These are phyloP conservation scores for Tromatobia lineatoria DNA, from an alignment of 2,888 invertebrate genomes.

Conservation along the genomic window DNA sequence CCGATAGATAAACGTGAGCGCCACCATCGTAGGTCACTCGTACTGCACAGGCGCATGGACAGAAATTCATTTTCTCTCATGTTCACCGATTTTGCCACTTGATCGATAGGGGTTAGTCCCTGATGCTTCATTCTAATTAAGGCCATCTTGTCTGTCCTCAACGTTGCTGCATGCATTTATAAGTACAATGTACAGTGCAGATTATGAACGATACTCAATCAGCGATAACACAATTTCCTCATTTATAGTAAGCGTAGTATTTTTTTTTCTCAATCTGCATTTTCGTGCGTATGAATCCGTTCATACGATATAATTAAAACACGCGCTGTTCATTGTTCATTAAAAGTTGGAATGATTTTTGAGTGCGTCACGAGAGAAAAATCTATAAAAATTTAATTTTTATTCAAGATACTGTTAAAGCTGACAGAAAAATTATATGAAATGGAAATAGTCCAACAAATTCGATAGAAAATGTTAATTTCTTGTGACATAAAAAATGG, in stretches of 20 bases:
- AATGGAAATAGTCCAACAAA: too few relatives aligned
- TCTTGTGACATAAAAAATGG: too few relatives aligned
- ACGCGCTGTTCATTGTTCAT: background rate
- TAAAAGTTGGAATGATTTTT: too few relatives aligned
- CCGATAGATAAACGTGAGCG: background rate
- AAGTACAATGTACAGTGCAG: background rate
- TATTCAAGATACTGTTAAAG: too few relatives aligned
- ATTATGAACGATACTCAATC: background rate
- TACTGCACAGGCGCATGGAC: background rate
- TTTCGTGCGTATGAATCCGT: background rate
- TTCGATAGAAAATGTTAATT: too few relatives aligned
- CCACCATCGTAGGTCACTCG: background rate
- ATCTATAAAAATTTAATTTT: too few relatives aligned
- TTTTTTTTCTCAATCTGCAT: background rate
- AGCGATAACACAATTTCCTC: background rate
- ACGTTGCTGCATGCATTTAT: background rate
- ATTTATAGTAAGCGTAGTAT: background rate
- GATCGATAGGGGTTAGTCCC: slow-evolving; percentile 76
- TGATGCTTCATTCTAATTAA: slow-evolving; percentile 58
- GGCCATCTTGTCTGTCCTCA: slow-evolving; percentile 12
- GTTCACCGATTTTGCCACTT: slow-evolving; percentile 79
- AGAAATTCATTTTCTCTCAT: slow-evolving; percentile 70
- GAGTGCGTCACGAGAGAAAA: too few relatives aligned
- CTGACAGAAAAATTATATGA: too few relatives aligned
- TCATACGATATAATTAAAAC: background rate